phyloP scores from a whole-genome alignment of 2,113 vertebrate genomes.

The Notechis scutatus region DNA sequence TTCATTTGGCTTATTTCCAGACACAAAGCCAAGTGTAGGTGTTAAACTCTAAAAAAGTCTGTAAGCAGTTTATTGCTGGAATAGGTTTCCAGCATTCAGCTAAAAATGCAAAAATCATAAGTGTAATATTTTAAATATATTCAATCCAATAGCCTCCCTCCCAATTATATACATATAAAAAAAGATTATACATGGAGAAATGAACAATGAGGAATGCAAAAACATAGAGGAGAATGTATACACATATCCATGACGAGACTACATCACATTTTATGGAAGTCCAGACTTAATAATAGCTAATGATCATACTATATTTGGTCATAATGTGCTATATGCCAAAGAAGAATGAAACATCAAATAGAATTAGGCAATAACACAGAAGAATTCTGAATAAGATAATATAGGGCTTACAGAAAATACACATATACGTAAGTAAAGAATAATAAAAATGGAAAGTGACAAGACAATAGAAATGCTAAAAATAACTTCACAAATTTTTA shows the following conservation, averaged over 20 bases:
- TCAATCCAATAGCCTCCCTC: not conserved
- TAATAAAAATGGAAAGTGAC: not conserved
- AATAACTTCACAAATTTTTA: conserved; percentile 6
- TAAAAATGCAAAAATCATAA: not conserved
- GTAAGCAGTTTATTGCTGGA: not conserved
- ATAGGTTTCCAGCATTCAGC: not conserved
- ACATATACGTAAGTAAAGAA: not conserved
- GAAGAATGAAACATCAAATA: conserved; percentile 4
- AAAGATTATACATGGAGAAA: not conserved
- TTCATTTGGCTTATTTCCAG: conserved; percentile 48
- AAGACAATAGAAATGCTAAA: not conserved
- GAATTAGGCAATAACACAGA: not conserved
- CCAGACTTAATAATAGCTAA: not conserved
- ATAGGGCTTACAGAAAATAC: not conserved
- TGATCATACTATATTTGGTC: not conserved
- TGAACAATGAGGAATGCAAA: not conserved
- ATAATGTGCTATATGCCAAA: not conserved
- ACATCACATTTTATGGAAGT: not conserved
- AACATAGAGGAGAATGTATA: not conserved
- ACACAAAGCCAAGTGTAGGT: conserved; percentile 37
- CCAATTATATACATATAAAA: not conserved
- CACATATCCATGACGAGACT: not conserved
- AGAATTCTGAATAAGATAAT: not conserved
- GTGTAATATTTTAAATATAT: conserved; percentile 4
- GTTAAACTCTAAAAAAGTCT: not conserved